Evolutionary conservation across 2,113 vertebrate genomes (phyloP).

Genomic region (Pygoscelis adeliae): DNA sequence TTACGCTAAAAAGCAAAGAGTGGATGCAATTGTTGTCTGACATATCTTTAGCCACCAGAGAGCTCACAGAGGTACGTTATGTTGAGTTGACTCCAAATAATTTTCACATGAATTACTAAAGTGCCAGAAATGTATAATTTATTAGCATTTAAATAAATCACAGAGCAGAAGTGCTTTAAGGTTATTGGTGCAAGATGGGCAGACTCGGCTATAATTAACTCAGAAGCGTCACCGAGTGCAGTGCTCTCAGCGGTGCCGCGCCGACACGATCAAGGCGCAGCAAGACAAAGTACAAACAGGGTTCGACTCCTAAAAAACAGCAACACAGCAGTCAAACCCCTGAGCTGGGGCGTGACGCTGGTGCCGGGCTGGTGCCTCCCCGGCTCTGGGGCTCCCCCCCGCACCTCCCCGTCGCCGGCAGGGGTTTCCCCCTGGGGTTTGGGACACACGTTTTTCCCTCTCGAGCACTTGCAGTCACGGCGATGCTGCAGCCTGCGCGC

Average conservation of each 20-base stretch:
- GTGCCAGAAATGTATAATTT: slow-evolving; percentile 84
- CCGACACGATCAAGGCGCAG: not conserved
- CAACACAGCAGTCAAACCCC: rapidly evolving
- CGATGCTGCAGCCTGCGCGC: not conserved
- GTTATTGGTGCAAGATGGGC: not conserved
- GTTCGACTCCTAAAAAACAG: rapidly evolving
- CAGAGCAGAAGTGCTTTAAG: slow-evolving; percentile 66
- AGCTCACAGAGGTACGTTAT: slow-evolving; percentile 60
- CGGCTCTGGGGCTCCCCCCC: too few species aligned
- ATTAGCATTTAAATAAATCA: slow-evolving; percentile 84
- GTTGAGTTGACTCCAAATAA: slow-evolving; percentile 77
- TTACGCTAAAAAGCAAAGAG: slow-evolving; percentile 10
- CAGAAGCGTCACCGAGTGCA: not conserved
- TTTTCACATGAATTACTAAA: slow-evolving; percentile 86
- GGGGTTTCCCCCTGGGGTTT: rapidly evolving
- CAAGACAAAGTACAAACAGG: not conserved
- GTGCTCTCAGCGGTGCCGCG: not conserved
- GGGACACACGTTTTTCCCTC: not conserved
- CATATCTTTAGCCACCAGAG: slow-evolving; percentile 50
- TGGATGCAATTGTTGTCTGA: slow-evolving; percentile 48
- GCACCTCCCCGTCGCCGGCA: not conserved
- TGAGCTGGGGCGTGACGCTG: not conserved
- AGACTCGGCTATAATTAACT: slow-evolving; percentile 37
- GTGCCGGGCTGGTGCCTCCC: not conserved
- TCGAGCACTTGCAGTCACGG: rapidly evolving